These are phyloP conservation scores for Lepidurus couesii DNA, from an alignment of 1,140 invertebrate genomes.

Conservation along the genomic window DNA sequence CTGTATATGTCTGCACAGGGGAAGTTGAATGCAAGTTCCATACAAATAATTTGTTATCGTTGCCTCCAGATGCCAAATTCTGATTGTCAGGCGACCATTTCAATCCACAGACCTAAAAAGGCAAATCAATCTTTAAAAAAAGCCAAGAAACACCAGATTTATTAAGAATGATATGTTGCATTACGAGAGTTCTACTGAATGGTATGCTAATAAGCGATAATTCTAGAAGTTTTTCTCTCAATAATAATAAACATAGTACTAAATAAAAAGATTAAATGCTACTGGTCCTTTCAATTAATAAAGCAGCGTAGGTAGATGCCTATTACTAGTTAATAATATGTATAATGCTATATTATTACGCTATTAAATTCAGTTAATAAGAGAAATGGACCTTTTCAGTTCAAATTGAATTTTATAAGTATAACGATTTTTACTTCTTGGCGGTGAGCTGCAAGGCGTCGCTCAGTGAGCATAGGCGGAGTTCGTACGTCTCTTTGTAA, in stretches of 20 bases:
- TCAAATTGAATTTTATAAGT: not conserved
- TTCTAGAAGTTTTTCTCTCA: no score
- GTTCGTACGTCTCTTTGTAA: constrained; percentile 90
- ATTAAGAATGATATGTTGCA: not conserved
- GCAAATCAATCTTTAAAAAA: not conserved
- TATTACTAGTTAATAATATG: not conserved
- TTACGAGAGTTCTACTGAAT: no score
- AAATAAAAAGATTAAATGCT: no score
- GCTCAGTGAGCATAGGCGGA: constrained; percentile 66
- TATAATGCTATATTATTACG: not conserved
- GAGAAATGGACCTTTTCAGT: not conserved
- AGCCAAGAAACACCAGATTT: constrained; percentile 33
- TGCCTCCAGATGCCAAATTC: constrained; percentile 95
- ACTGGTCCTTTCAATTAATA: no score
- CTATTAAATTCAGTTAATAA: not conserved
- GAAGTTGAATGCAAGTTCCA: constrained; percentile 89
- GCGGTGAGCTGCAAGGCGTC: constrained; percentile 80
- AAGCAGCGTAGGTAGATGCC: no score
- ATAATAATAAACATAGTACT: no score
- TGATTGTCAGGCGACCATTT: constrained; percentile 99
- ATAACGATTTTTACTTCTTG: constrained; percentile 68
- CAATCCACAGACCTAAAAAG: constrained; percentile 73
- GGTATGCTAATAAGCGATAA: no score
- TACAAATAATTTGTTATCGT: constrained; percentile 96
- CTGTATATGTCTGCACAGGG: constrained; percentile 92